Percentiles rank a stretch among this genome's conserved stretches.
Evolutionary conservation across 2,888 invertebrate genomes (phyloP).

Genomic region (Chydorus sphaericus): DNA sequence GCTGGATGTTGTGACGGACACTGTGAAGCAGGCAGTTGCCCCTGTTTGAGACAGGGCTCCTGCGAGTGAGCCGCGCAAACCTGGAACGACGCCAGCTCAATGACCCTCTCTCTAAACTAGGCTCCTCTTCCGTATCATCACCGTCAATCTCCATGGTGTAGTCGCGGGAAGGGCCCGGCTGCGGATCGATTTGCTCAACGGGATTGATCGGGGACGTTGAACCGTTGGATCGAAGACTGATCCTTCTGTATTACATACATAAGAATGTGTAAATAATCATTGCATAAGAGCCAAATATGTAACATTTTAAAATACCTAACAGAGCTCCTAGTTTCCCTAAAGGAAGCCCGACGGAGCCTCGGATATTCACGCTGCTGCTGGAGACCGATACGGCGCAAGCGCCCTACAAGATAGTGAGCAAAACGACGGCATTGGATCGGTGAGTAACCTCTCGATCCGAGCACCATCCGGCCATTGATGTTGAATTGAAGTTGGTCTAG

Average conservation of each 20-base stretch:
- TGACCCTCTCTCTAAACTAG: not conserved
- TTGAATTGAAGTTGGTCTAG: not conserved
- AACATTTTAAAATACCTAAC: not conserved
- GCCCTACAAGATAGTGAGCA: not conserved
- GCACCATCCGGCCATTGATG: not conserved
- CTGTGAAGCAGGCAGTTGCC: not conserved
- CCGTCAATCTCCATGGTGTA: not conserved
- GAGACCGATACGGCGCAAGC: not conserved
- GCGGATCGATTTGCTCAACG: not conserved
- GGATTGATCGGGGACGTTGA: not conserved
- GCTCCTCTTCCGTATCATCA: not conserved
- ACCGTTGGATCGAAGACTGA: not conserved
- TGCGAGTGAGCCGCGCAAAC: not conserved
- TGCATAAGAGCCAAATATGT: no score
- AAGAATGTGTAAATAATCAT: no score
- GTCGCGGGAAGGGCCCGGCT: not conserved
- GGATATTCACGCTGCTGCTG: not conserved
- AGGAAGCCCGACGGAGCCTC: not conserved
- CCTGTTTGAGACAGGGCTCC: not conserved
- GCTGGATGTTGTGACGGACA: not conserved
- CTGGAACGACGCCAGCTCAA: not conserved
- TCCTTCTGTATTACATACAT: not conserved
- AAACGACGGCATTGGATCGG: not conserved
- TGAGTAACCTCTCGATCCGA: not conserved
- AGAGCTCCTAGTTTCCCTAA: not conserved